Conservation (phyloP, 2,113 vertebrate genomes). For the Datnioides undecimradiatus region DNA sequence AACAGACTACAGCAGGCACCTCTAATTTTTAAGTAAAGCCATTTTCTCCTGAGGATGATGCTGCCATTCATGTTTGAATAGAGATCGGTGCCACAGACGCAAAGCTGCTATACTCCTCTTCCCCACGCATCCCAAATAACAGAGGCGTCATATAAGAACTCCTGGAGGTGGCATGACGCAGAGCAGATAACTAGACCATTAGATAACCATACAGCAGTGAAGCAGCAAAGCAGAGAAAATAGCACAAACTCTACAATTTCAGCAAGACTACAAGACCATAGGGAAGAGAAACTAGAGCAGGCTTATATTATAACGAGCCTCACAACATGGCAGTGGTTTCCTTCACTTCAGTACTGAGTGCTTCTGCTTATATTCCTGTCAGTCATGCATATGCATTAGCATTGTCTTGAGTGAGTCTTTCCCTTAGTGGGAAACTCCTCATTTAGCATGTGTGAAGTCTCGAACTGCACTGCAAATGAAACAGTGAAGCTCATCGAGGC, state of each 20-base stretch:
- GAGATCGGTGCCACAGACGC: slow-evolving; percentile 27
- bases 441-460: slow-evolving; percentile 41
- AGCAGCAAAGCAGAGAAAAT: slow-evolving; percentile 31
- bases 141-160: slow-evolving; percentile 70
- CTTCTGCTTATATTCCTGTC: slow-evolving; percentile 42
- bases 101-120: slow-evolving; percentile 54
- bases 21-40: background rate
- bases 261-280: slow-evolving; percentile 2
- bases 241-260: slow-evolving; percentile 23
- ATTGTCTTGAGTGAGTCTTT: slow-evolving; percentile 54
- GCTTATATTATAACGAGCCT: slow-evolving; percentile 44
- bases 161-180: slow-evolving; percentile 75
- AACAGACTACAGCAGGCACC: background rate
- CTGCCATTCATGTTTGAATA: slow-evolving; percentile 45
- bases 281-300: slow-evolving; percentile 26
- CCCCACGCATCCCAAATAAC: slow-evolving; percentile 59
- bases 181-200: slow-evolving; percentile 61
- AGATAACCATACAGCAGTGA: slow-evolving; percentile 63
- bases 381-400: slow-evolving; percentile 53
- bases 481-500: slow-evolving; percentile 22
- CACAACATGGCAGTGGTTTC: slow-evolving; percentile 24
- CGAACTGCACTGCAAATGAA: background rate
- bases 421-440: slow-evolving; percentile 36
- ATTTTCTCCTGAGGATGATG: slow-evolving; percentile 2
- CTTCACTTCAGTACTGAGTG: slow-evolving; percentile 37